Conservation (phyloP, 1,140 invertebrate species). For the Pectinophora gossypiella region DNA sequence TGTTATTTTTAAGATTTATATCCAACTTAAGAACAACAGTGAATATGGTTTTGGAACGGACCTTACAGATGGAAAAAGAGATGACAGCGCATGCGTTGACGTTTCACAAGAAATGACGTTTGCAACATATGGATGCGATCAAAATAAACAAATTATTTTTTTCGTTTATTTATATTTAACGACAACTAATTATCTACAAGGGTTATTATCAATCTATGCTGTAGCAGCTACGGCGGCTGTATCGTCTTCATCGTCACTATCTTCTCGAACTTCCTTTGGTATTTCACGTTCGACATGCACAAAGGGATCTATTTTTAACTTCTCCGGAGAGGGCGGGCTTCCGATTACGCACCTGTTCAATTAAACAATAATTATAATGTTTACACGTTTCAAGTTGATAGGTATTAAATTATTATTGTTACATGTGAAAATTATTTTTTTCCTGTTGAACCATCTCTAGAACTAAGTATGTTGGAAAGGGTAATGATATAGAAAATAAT, state of each 20-base stretch:
- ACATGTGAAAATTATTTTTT: too few relatives aligned
- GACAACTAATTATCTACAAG: slow-evolving; percentile 3
- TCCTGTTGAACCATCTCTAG: too few relatives aligned
- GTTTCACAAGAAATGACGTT: background rate
- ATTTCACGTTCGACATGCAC: slow-evolving; percentile 68
- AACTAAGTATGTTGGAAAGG: too few relatives aligned
- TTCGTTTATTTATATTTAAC: too few relatives aligned
- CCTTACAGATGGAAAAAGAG: too few relatives aligned
- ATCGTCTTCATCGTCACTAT: slow-evolving; percentile 62
- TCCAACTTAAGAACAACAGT: too few relatives aligned
- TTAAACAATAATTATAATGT: slow-evolving; percentile 19
- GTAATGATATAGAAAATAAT: slow-evolving; percentile 17
- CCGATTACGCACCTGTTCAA: slow-evolving; percentile 62
- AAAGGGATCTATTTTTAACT: slow-evolving; percentile 80
- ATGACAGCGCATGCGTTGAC: slow-evolving; percentile 4
- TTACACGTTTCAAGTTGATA: too few relatives aligned
- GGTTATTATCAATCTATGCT: slow-evolving; percentile 21
- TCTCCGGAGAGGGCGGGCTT: slow-evolving; percentile 78
- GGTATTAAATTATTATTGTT: too few relatives aligned
- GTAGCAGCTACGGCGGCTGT: slow-evolving; percentile 32
- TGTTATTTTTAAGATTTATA: too few relatives aligned
- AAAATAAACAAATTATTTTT: background rate
- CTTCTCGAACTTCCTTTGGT: slow-evolving; percentile 55
- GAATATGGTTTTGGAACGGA: too few relatives aligned
- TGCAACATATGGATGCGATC: background rate